Evolutionary conservation across 2,113 vertebrate species (phyloP), one percentile per base, ranked within the genome.

Genomic region (Melanostigma gelatinosum): DNA sequence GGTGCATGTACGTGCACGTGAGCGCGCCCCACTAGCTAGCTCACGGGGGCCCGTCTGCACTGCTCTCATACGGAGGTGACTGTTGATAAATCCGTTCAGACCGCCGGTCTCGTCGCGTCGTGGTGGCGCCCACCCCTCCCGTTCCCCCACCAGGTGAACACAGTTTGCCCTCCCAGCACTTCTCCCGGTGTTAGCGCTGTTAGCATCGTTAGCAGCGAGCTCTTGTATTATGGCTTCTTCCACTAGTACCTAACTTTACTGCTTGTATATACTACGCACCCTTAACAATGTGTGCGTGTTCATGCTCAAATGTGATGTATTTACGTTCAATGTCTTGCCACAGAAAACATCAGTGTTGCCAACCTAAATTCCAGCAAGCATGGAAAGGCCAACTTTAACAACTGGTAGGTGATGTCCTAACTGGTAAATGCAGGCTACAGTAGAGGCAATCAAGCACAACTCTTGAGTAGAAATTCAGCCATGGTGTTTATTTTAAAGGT

Each of bases 371-470:
- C 83, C 42, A 72, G 20, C 22, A 60, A 4, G 46, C 2, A 84
- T 91, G 89, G 88, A 89, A 10, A 66, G 34, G 2, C 58, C 20
- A 36, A 55, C 29, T n/a, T 55, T 29, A 55, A 27, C 3, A 50
- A 40, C 8, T 0, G 20, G 24, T 9, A 74, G 77, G 72, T 42
- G 36, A 63, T n/a, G 63, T 67, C 16, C 7, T 54, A 24, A 15
- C 44, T 72, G 80, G 83, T 82, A 74, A 79, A 1, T 62, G 54
- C 48, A 22, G 50, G 18, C 18, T 52, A 50, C 52, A 70, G 16
- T 66, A 40, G 20, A 65, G 2, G 24, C 24, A 67, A 58, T 70
- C 67, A 57, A 44, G 42, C 46, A 52, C 65, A 63, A 40, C n/a
- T 18, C 36, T 10, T 72, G 20, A 52, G n/a, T 48, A 4, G 8